Evolutionary conservation across 2,797 vertebrate genomes (phyloP).

Genomic region (Eleutherodactylus coqui): DNA sequence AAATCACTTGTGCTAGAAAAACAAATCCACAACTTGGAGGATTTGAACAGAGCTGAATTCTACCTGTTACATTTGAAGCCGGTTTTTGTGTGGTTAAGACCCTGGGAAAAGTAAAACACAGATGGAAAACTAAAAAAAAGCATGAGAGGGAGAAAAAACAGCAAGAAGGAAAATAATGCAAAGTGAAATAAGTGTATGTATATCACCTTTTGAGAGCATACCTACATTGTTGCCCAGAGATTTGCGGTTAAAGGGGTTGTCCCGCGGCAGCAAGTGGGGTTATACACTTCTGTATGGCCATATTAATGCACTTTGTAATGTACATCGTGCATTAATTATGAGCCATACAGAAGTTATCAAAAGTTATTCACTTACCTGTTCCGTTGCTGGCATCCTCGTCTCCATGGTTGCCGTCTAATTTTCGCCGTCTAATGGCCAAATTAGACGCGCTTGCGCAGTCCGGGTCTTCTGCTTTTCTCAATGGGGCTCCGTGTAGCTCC

Average conservation of each 20-base stretch:
- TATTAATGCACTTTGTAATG: no score
- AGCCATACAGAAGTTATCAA: no score
- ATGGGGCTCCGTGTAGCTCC: no score
- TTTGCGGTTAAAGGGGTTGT: background rate
- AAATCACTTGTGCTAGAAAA: slow-evolving; percentile 60
- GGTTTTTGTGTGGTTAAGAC: slow-evolving; percentile 55
- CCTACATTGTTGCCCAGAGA: background rate
- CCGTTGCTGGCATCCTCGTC: no score
- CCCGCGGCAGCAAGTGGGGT: no score
- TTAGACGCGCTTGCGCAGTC: no score
- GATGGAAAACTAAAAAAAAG: slow-evolving; percentile 30
- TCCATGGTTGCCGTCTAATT: no score
- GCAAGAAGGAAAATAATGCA: slow-evolving; percentile 29
- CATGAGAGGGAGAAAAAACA: slow-evolving; percentile 15
- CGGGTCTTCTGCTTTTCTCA: no score
- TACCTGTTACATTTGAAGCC: slow-evolving; percentile 56
- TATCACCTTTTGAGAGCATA: background rate
- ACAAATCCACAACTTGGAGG: slow-evolving; percentile 52
- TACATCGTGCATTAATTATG: no score
- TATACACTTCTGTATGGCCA: no score
- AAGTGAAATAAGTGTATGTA: slow-evolving; percentile 30
- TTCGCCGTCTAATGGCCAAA: no score
- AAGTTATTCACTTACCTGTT: no score
- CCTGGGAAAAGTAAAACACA: slow-evolving; percentile 57
- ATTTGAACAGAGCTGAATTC: slow-evolving; percentile 47